A percentile compares a stretch with the other conserved stretches of the same genome.
These are phyloP conservation scores for Cerastis leucographa DNA, from an alignment of 2,888 invertebrate species.

Conservation along the genomic window DNA sequence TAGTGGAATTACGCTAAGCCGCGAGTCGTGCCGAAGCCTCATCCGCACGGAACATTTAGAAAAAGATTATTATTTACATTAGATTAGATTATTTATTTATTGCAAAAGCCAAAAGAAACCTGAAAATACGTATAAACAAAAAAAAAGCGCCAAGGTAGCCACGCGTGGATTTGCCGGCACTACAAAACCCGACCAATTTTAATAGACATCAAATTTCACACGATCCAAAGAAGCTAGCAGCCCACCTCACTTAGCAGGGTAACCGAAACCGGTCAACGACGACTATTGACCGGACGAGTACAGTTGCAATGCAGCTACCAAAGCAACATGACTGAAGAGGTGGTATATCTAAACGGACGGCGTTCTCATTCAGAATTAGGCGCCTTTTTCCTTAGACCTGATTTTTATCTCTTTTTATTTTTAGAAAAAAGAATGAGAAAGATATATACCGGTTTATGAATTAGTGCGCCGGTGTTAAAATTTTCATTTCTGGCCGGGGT, in stretches of 20 bases:
- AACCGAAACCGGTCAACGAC: conserved; percentile 70
- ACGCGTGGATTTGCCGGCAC: conserved; percentile 68
- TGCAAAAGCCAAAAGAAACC: not conserved
- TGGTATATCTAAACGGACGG: conserved; percentile 74
- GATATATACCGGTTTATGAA: conserved; percentile 30
- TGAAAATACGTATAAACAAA: conserved; percentile 1
- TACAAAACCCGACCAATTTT: conserved; percentile 56
- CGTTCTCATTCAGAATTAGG: conserved; percentile 70
- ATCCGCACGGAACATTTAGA: not conserved
- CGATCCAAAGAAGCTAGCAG: conserved; percentile 7
- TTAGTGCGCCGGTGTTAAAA: conserved; percentile 48
- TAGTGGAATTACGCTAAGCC: not conserved
- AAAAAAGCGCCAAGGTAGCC: conserved; percentile 63
- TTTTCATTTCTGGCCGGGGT: conserved; percentile 65
- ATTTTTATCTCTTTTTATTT: conserved; percentile 65
- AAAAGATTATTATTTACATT: not conserved
- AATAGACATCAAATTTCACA: conserved; percentile 23
- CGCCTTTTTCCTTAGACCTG: conserved; percentile 61
- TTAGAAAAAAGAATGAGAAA: conserved; percentile 44
- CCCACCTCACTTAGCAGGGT: conserved; percentile 60
- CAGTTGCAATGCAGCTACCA: conserved; percentile 88
- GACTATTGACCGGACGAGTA: conserved; percentile 79
- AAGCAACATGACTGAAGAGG: conserved; percentile 84
- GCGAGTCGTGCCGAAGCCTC: not conserved
- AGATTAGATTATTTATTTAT: too few species aligned